Evolutionary conservation across 2,888 invertebrate genomes (phyloP).

Genomic region (Cantharis rustica): DNA sequence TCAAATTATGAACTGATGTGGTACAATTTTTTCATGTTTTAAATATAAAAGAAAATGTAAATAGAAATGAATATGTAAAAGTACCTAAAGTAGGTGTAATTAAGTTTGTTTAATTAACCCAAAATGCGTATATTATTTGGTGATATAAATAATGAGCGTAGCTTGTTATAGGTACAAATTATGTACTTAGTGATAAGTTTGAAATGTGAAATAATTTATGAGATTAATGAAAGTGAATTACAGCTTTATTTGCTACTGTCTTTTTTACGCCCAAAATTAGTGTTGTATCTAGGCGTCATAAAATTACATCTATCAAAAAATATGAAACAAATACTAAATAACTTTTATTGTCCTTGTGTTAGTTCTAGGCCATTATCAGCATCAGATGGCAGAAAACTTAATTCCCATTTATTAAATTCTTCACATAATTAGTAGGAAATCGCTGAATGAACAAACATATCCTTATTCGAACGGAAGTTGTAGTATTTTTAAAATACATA

Average conservation of each 20-base stretch:
- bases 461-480: conserved; percentile 1
- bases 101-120: background rate
- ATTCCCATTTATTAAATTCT: conserved; percentile 13
- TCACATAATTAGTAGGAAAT: conserved; percentile 1
- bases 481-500: background rate
- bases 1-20: background rate
- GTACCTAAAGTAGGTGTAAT: background rate
- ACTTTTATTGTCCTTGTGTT: background rate
- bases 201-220: conserved; percentile 15
- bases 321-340: background rate
- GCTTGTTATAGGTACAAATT: background rate
- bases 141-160: conserved; percentile 9
- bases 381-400: conserved; percentile 7
- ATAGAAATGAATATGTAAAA: background rate
- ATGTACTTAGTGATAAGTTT: conserved; percentile 20
- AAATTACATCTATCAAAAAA: background rate
- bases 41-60: background rate
- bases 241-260: conserved; percentile 13
- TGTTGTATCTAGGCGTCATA: background rate
- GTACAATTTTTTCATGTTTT: background rate
- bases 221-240: conserved; percentile 2
- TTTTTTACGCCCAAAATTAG: conserved; percentile 8
- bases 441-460: conserved; percentile 5
- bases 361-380: conserved; percentile 3
- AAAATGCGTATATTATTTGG: background rate